Percentiles rank a stretch among this genome's conserved stretches.
phyloP scores from a whole-genome alignment of 2,113 vertebrate species.

The Poeciliopsis occidentalis region DNA sequence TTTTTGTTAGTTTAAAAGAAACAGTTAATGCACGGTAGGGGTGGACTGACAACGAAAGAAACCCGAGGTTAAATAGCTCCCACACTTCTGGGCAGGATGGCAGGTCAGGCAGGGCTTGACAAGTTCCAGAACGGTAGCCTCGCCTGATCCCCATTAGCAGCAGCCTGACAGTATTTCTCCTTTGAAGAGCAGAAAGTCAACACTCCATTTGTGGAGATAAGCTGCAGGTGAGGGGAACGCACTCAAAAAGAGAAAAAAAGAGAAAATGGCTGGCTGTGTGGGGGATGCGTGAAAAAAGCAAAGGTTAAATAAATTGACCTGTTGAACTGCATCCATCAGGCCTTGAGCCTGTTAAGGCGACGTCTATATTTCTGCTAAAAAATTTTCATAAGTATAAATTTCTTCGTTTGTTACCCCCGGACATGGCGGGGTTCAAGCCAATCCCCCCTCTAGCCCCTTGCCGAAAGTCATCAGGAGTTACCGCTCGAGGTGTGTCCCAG shows the following conservation, averaged over 20 bases:
- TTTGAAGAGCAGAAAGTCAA: constrained; percentile 80
- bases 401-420: not conserved
- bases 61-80: constrained; percentile 75
- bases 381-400: constrained; percentile 23
- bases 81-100: constrained; percentile 71
- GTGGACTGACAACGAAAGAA: constrained; percentile 28
- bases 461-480: constrained; percentile 43
- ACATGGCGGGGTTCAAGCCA: constrained; percentile 26
- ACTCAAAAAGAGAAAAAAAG: constrained; percentile 29
- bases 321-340: constrained; percentile 40
- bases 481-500: constrained; percentile 27
- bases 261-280: not conserved
- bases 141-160: constrained; percentile 78
- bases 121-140: constrained; percentile 79
- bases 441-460: constrained; percentile 26
- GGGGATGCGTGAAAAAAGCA: not conserved
- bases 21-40: constrained; percentile 42
- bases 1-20: constrained; percentile 2
- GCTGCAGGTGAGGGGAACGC: constrained; percentile 72
- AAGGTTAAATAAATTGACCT: constrained; percentile 64
- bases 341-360: constrained; percentile 15
- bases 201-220: constrained; percentile 80
- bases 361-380: constrained; percentile 19
- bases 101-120: constrained; percentile 75
- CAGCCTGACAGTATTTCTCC: constrained; percentile 73